Conservation (phyloP, 2,888 invertebrate species). For the Nineta flava region DNA sequence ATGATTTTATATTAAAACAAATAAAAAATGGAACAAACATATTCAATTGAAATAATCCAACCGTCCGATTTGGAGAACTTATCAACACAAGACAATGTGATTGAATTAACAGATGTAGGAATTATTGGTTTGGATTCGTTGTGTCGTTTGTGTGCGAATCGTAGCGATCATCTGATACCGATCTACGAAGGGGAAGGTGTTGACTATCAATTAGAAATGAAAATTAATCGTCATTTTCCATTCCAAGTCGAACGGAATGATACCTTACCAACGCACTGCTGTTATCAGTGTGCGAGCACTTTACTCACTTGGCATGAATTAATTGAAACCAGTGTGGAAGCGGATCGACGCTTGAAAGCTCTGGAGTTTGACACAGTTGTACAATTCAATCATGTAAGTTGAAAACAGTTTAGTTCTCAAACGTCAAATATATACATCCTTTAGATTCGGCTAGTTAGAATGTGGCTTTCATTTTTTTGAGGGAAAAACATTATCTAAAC, state of each 20-base stretch:
- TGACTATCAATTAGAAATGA: constrained; percentile 38
- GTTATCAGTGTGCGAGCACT: constrained; percentile 46
- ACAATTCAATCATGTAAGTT: constrained; percentile 6
- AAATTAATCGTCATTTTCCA: constrained; percentile 47
- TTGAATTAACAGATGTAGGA: constrained; percentile 11
- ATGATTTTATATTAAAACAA: no score
- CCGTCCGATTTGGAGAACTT: background rate
- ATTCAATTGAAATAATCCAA: background rate
- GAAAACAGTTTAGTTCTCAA: no score
- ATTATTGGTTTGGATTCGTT: constrained; percentile 16
- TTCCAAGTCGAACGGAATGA: constrained; percentile 38
- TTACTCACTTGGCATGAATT: constrained; percentile 48
- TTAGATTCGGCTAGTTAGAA: no score
- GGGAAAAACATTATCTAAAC: no score
- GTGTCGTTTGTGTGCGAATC: constrained; percentile 39
- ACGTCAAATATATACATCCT: no score
- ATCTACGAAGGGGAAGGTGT: constrained; percentile 46
- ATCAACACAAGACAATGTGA: constrained; percentile 1
- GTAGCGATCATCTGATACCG: constrained; percentile 35
- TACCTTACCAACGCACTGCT: constrained; percentile 39
- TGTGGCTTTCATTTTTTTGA: no score
- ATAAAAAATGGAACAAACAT: background rate
- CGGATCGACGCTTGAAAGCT: constrained; percentile 31
- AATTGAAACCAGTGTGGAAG: constrained; percentile 34
- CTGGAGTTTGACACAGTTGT: constrained; percentile 18